Base-by-base conservation (phyloP, 2,888 invertebrate genomes). In the Tetragonula carbonaria region DNA sequence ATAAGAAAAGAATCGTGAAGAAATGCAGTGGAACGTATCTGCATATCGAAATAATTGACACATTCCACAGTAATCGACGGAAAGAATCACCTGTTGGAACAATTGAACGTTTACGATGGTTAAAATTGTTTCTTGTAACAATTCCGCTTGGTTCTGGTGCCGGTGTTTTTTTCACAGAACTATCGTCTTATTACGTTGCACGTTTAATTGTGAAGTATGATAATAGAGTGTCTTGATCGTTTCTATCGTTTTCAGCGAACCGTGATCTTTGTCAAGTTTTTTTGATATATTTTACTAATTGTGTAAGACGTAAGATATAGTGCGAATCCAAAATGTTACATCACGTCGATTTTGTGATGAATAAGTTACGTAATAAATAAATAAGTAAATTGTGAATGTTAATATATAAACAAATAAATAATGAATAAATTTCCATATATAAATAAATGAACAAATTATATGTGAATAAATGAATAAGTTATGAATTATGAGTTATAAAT, bases 21-120 rank as follows among this genome's bases (percentile, higher is more conserved):
- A 33, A 45, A 14, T 59, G 71, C 53, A 59, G 18, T 45, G n/a
- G 23, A 33, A 66, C 70, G 38, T 18, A 57, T 28, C 5, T 23
- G 57, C n/a, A 21, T 28, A 62, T 38, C 4, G 21, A 38, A 28
- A 28, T 16, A 23, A 59, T 53, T 28, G 23, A 66, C 45, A 18
- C 51, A 59, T 59, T 59, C 50, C 33, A 6, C 13, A 21, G 21
- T 28, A 51, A 73, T 73, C 45, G 57, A 23, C n/a, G n/a, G 4
- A 57, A 55, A 57, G 45, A 66, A 63, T 82, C 50, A 53, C 16
- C 13, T 16, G 33, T 6, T 16, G 28, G 0, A 28, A 82, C 74
- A 82, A 82, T 83, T 33, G 38, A 23, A 23, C 28, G n/a, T 72
- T 18, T 11, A 8, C 11, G 55, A 28, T 18, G 6, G 16, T 5